phyloP scores from a whole-genome alignment of 2,888 invertebrate genomes.

The Suillia variegata region DNA sequence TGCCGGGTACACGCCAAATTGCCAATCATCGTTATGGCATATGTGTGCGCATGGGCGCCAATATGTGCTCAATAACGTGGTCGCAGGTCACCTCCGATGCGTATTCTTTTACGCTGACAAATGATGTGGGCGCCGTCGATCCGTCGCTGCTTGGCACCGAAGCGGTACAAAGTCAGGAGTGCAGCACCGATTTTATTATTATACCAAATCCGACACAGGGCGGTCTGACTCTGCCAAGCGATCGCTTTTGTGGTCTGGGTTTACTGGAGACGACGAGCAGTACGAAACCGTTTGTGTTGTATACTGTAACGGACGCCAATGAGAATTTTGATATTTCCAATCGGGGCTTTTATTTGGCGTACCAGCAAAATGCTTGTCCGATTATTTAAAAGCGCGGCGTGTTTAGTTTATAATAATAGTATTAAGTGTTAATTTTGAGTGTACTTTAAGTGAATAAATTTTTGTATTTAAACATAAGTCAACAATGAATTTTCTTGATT shows the following conservation, averaged over 20 bases:
- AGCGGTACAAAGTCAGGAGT: constrained; percentile 66
- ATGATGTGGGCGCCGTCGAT: constrained; percentile 71
- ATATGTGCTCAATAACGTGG: constrained; percentile 76
- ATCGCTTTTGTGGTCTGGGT: constrained; percentile 78
- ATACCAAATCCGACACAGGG: constrained; percentile 71
- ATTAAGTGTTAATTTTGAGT: too few relatives aligned
- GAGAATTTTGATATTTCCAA: constrained; percentile 73
- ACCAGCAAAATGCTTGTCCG: constrained; percentile 71
- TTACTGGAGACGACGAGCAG: constrained; percentile 69
- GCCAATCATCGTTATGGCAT: constrained; percentile 77
- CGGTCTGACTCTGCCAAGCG: constrained; percentile 63
- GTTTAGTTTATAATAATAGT: too few relatives aligned
- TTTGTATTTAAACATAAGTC: too few relatives aligned
- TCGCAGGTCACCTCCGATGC: constrained; percentile 63
- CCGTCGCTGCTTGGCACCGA: constrained; percentile 67
- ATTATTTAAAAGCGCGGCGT: constrained; percentile 35
- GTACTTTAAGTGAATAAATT: too few relatives aligned
- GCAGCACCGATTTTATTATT: constrained; percentile 75
- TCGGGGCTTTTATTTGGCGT: constrained; percentile 75
- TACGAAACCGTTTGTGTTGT: constrained; percentile 72
- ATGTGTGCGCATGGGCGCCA: constrained; percentile 75
- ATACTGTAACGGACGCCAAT: constrained; percentile 71
- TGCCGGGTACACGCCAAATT: constrained; percentile 72
- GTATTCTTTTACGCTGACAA: constrained; percentile 74
- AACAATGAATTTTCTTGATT: too few relatives aligned